phyloP scores from a whole-genome alignment of 2,113 vertebrate species.

The Thamnophis sirtalis region DNA sequence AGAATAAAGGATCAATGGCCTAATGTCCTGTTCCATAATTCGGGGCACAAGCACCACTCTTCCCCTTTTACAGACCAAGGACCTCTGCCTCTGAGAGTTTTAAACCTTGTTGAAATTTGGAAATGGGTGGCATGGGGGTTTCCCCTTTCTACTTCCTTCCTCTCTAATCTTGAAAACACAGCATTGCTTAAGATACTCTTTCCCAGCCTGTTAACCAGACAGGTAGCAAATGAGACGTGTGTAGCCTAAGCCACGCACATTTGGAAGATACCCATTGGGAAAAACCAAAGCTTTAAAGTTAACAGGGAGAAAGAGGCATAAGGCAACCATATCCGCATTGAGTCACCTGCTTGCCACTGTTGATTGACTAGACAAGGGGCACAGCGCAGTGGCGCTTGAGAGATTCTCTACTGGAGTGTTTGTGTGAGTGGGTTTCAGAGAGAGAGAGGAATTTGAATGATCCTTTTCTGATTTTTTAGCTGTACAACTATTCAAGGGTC shows the following conservation, averaged over 20 bases:
- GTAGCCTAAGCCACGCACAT: neutral
- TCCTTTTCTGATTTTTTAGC: neutral
- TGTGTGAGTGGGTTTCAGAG: neutral
- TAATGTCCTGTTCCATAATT: neutral
- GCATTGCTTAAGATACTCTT: neutral
- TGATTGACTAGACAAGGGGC: neutral
- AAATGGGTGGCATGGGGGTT: neutral
- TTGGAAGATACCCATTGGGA: neutral
- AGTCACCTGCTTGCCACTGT: neutral
- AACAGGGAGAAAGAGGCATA: neutral
- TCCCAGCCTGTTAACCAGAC: neutral
- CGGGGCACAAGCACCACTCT: neutral
- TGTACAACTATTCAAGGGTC: neutral
- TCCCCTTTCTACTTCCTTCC: neutral
- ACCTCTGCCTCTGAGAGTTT: neutral
- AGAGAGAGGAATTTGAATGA: neutral
- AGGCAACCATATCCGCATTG: too few species aligned
- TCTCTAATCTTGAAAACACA: neutral
- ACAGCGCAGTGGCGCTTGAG: neutral
- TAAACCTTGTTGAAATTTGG: neutral
- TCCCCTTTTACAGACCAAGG: neutral
- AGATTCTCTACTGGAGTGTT: neutral
- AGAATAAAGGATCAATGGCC: neutral
- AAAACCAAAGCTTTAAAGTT: neutral
- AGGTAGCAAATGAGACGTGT: neutral